Evolutionary conservation across 2,888 invertebrate species (phyloP).

Genomic region (Acrobasis consociella): DNA sequence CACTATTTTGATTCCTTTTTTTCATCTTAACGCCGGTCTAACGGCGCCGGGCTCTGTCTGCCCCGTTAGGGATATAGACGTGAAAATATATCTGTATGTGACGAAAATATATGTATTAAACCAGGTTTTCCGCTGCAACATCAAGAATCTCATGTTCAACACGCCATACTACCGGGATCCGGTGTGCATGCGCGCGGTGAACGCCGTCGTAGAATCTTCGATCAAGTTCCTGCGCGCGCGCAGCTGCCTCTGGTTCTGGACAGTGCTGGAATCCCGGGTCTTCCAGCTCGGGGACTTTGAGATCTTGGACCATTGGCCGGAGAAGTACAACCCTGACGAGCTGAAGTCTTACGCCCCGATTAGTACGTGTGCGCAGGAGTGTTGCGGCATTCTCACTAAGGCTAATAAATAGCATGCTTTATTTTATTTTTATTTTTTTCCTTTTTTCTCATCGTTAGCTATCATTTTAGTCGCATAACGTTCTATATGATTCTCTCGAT

Average conservation of each 20-base stretch:
- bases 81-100: no score
- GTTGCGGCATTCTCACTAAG: constrained; percentile 6
- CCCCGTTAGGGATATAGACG: no score
- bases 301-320: neutral
- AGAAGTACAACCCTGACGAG: neutral
- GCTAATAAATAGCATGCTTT: neutral
- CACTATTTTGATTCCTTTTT: no score
- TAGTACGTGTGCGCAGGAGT: neutral
- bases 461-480: no score
- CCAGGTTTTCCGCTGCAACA: constrained; percentile 70
- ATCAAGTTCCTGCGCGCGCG: constrained; percentile 51
- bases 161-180: constrained; percentile 50
- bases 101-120: neutral
- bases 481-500: no score
- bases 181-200: constrained; percentile 56
- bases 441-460: no score
- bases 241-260: constrained; percentile 56
- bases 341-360: neutral
- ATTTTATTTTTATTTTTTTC: no score
- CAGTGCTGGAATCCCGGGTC: constrained; percentile 41
- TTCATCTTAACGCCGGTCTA: no score
- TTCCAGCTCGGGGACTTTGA: neutral
- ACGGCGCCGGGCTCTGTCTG: no score
- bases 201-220: constrained; percentile 53
- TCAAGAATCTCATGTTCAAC: constrained; percentile 61